Base-by-base conservation (phyloP, 2,797 vertebrate genomes). In the Sebastes vulpes region DNA sequence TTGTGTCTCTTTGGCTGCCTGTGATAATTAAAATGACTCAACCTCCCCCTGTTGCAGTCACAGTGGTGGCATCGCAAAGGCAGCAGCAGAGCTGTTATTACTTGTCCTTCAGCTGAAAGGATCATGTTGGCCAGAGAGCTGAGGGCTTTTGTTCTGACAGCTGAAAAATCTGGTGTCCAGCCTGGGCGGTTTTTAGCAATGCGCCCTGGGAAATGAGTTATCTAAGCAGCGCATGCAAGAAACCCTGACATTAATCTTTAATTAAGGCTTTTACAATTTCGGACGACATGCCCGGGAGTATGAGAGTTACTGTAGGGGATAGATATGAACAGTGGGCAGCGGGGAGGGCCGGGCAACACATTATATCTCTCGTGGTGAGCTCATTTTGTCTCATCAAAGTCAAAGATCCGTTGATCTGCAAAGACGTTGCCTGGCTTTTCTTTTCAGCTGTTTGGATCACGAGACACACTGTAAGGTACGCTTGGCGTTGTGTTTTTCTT, bases 221-320 rank as follows among this genome's bases (percentile, higher is more conserved):
- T 95, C 94, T 92, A 53, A 90, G 75, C 76, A 61, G 83, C 26
- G 72, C 90, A 81, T 66, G 89, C 84, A 77, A 90, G 88, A 92
- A 59, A 85, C 79, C 84, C 91, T 75, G 85, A 90, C 92, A 95
- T 95, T 94, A 93, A 95, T 95, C 93, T 95, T 94, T 95, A 96
- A 95, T 95, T 94, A 95, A 92, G 85, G 90, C 84, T 84, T 90
- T 93, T 93, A 93, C 83, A 93, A 90, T 90, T 85, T 87, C 2
- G 70, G 77, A 86, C 75, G 54, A 82, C 85, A 72, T 82, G 88
- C 88, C 86, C 63, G 75, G 80, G 81, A 89, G 88, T 87, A 42
- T 60, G 65, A 79, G 79, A 77, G 85, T 60, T 72, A 77, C 85
- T 84, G 89, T 31, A 57, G 88, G 79, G 85, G 74, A 82, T 67